These are phyloP conservation scores for Teleiodes luculella DNA, from an alignment of 2,888 invertebrate genomes.

Conservation along the genomic window DNA sequence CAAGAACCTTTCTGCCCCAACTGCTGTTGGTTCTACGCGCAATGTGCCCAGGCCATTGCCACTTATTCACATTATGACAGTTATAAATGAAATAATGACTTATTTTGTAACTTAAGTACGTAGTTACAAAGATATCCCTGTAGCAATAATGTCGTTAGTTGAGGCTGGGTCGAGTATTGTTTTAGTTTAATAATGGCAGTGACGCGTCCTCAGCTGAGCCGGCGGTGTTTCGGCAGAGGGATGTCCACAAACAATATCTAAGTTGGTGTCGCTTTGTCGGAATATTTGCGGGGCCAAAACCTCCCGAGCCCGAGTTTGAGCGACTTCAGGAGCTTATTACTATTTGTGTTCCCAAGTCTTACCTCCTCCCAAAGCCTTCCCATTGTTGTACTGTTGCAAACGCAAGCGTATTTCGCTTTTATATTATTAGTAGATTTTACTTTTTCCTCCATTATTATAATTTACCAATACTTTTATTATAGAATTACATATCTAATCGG, in stretches of 20 bases:
- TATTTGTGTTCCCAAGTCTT: constrained; percentile 64
- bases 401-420: constrained; percentile 37
- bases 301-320: constrained; percentile 51
- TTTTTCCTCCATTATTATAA: too few relatives aligned
- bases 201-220: constrained; percentile 18
- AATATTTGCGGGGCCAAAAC: constrained; percentile 63
- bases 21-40: too few relatives aligned
- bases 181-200: constrained; percentile 6
- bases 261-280: constrained; percentile 61
- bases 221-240: constrained; percentile 38
- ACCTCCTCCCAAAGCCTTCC: constrained; percentile 19
- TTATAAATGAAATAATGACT: too few relatives aligned
- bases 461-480: too few relatives aligned
- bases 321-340: constrained; percentile 66
- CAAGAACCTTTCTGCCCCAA: too few relatives aligned
- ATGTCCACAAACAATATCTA: constrained; percentile 65
- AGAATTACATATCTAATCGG: too few relatives aligned
- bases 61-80: too few relatives aligned
- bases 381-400: constrained; percentile 43
- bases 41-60: too few relatives aligned
- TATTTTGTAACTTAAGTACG: too few relatives aligned
- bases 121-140: too few relatives aligned
- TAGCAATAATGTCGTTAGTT: too few relatives aligned
- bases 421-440: too few relatives aligned
- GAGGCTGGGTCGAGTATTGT: neutral